Evolutionary conservation across 2,113 vertebrate genomes (phyloP).

Genomic region (Perognathus longimembris): DNA sequence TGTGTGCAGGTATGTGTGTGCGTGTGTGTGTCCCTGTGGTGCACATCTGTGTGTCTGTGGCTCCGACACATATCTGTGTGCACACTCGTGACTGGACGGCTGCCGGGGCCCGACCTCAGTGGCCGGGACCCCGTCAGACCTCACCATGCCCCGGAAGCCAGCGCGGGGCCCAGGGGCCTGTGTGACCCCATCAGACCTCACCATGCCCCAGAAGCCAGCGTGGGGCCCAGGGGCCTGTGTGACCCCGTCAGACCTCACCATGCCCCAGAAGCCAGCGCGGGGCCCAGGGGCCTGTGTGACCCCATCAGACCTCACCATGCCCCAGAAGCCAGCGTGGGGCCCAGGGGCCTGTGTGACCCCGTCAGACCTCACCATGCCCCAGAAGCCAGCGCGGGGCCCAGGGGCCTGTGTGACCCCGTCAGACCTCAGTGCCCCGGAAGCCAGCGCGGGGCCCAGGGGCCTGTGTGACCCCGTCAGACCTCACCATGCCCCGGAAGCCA

Average conservation of each 20-base stretch:
- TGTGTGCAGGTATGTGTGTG: no score
- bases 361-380: background rate
- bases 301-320: background rate
- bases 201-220: no score
- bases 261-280: no score
- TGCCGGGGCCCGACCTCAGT: accelerated
- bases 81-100: no score
- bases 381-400: background rate
- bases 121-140: no score
- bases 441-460: accelerated
- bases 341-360: background rate
- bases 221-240: accelerated
- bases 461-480: background rate
- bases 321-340: background rate
- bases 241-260: background rate
- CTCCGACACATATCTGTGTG: background rate
- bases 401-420: background rate
- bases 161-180: accelerated
- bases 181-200: background rate
- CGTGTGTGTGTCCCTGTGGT: no score
- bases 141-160: background rate
- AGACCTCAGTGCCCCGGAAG: background rate
- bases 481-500: background rate
- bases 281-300: background rate
- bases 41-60: accelerated